Base-by-base conservation (phyloP, 2,113 vertebrate species). In the Lutjanus erythropterus region DNA sequence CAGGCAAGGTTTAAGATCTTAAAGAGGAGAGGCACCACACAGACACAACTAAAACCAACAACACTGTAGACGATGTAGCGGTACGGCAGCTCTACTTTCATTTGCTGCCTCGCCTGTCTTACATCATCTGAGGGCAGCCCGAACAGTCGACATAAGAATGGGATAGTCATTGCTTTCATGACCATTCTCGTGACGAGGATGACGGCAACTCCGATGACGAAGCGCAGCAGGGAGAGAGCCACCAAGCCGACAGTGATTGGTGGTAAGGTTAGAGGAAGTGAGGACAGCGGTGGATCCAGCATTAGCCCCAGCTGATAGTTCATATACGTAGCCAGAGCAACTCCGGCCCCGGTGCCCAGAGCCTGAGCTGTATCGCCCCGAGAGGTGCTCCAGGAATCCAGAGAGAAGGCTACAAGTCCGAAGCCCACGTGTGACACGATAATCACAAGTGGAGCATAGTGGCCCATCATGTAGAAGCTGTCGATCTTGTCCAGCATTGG, bases 321-420 rank as follows among this genome's bases (percentile, higher is more conserved):
- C 47, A 96, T 76, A 0, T 97, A 94, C 56, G 96, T 96, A 29
- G 94, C 98, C 73, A 97, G 91, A 1, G 98, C 98, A 6, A 96
- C 95, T 0, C 98, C 98, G 0, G 94, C 96, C 5, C 96, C 98
- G 0, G 97, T 97, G 85, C 97, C 98, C 64, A 99, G 91, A 16
- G 97, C 98, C 90, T 99, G 95, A 37, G 98, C 97, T 0, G 98
- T 99, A 89, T 99, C 98, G 0, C 97, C 98, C 5, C 98, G 95
- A 0, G 98, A 99, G 0, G 97, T 99, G 94, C 98, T 99, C 98
- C 98, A 99, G 0, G 97, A 97, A 84, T 99, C 98, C 35, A 99
- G 94, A 9, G 97, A 96, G 84, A 99, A 99, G 23, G 98, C 97
- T 84, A 98, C 95, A 42, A 99, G 94, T 68, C 97, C 97, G 81